These are phyloP conservation scores for Perdita meconis DNA, from an alignment of 2,888 invertebrate species.

Conservation along the genomic window DNA sequence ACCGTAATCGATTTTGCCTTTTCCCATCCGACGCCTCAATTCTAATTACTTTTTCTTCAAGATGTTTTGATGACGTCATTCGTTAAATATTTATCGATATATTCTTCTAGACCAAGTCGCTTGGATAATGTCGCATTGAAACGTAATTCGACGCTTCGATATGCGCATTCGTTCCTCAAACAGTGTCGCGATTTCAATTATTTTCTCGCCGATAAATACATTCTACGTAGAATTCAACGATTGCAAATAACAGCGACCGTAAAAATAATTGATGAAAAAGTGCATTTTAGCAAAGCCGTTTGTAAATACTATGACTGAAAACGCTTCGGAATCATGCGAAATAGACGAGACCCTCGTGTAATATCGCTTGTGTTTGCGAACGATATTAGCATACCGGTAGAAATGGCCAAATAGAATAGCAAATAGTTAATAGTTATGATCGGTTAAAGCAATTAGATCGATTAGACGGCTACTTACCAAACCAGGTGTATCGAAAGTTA, in stretches of 20 bases:
- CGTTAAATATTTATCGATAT: constrained; percentile 37
- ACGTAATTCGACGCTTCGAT: constrained; percentile 28
- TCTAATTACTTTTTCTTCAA: constrained; percentile 25
- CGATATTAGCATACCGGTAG: constrained; percentile 29
- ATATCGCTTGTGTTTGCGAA: constrained; percentile 16
- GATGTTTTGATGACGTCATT: constrained; percentile 37
- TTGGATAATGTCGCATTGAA: constrained; percentile 5
- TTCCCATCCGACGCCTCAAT: no score
- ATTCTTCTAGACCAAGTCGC: constrained; percentile 44
- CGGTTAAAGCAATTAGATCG: constrained; percentile 55
- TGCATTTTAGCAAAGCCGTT: no score
- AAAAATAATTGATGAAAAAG: not conserved
- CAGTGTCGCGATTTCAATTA: constrained; percentile 17
- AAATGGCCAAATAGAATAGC: constrained; percentile 32
- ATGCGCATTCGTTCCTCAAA: constrained; percentile 12
- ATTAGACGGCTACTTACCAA: constrained; percentile 69
- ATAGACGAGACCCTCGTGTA: no score
- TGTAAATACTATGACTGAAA: no score
- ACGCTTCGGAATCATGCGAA: no score
- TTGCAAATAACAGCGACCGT: not conserved
- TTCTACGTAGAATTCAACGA: not conserved
- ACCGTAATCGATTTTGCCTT: no score
- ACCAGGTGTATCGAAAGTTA: constrained; percentile 53
- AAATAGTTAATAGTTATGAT: constrained; percentile 40
- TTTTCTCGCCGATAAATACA: not conserved